Conservation (phyloP, 2,113 vertebrate genomes). For the Hyperopisus bebe region DNA sequence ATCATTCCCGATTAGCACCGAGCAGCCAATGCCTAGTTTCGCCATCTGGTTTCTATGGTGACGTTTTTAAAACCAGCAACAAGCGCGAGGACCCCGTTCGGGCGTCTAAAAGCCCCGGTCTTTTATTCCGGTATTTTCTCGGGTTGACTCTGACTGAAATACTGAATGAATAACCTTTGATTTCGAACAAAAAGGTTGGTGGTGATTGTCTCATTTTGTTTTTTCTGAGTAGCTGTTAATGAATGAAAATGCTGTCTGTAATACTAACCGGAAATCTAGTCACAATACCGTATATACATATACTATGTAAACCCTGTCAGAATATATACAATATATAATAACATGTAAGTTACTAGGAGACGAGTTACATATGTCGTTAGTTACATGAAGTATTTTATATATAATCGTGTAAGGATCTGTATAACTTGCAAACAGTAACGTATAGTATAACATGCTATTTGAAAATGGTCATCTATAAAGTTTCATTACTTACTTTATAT, state of each 20-base stretch:
- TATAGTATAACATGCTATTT: neutral
- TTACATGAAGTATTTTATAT: neutral
- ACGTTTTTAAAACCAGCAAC: slow-evolving; percentile 28
- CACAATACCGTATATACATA: neutral
- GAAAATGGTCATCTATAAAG: neutral
- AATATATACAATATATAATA: neutral
- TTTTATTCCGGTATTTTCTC: neutral
- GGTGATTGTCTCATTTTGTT: neutral
- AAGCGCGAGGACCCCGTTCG: neutral
- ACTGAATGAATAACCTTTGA: neutral
- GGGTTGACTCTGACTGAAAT: neutral
- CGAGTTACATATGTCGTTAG: neutral
- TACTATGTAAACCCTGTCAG: neutral
- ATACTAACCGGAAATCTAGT: neutral
- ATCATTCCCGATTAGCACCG: neutral
- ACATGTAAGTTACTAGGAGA: neutral
- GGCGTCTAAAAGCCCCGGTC: neutral
- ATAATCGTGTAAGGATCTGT: neutral
- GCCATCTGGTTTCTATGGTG: slow-evolving; percentile 35
- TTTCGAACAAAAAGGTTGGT: slow-evolving; percentile 4
- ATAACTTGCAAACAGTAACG: neutral
- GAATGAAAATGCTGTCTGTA: neutral
- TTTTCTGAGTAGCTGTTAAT: neutral
- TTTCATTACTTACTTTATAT: neutral
- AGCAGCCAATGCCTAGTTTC: neutral